phyloP scores from a whole-genome alignment of 2,797 vertebrate species.

The Helicolenus hilgendorfi region DNA sequence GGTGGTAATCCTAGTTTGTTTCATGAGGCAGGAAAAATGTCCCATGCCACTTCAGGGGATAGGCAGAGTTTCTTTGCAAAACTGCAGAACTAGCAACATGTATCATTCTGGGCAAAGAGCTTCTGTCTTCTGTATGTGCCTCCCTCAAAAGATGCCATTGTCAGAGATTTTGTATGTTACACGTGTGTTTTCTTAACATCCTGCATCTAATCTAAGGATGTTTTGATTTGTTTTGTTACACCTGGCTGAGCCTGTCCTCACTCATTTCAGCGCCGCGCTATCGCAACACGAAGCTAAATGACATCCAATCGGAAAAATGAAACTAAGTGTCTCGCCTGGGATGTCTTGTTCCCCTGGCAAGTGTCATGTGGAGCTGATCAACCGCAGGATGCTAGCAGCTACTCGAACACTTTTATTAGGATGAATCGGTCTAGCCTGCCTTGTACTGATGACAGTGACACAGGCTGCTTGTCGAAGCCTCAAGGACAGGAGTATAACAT shows the following conservation, averaged over 20 bases:
- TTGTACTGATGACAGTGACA: background rate
- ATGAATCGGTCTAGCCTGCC: slow-evolving; percentile 15
- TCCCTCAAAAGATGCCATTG: background rate
- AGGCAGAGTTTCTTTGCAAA: background rate
- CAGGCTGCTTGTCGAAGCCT: slow-evolving; percentile 14
- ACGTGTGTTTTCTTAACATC: background rate
- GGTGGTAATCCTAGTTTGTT: background rate
- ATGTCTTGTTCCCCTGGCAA: slow-evolving; percentile 14
- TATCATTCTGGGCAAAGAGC: background rate
- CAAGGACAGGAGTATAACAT: background rate
- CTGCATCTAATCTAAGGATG: background rate
- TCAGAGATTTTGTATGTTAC: background rate
- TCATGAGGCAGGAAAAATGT: background rate
- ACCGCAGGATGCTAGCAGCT: slow-evolving; percentile 15
- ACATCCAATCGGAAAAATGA: slow-evolving; percentile 53
- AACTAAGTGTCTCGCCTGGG: slow-evolving; percentile 13
- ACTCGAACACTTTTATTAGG: slow-evolving; percentile 40
- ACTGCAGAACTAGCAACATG: background rate
- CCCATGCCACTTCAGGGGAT: background rate
- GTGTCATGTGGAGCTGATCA: slow-evolving; percentile 8
- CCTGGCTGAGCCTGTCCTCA: background rate
- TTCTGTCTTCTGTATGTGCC: background rate
- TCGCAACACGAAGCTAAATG: slow-evolving; percentile 36
- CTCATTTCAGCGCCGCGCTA: background rate
- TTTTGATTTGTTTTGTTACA: slow-evolving; percentile 7